Evolutionary conservation across 2,888 invertebrate species (phyloP), one percentile per base, ranked within the genome.

Genomic region (Drosophila yooni): DNA sequence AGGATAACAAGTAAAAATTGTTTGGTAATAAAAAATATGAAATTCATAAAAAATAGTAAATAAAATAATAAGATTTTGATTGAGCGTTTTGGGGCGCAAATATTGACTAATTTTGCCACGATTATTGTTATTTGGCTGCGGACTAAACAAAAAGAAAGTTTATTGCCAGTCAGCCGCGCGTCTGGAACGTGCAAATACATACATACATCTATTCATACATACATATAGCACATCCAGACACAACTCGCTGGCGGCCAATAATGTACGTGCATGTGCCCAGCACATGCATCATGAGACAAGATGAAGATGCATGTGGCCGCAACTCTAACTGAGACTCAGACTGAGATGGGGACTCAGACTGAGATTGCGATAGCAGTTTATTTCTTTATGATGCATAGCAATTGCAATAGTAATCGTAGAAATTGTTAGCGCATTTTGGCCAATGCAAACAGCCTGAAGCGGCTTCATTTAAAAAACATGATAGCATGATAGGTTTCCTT

Each of bases 101-200:
- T 91, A 91, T 91, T 91, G 84, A 89, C 91, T 91, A 91, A 91
- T 91, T 91, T 91, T 79, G 82, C 86, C 91, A 91, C 91, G 91
- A 89, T 88, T 88, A 89, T 89, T 89, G 90, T 86, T 88, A 86
- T 89, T 86, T 86, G 85, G 72, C 64, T 73, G 72, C 68, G 76
- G 82, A 76, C 48, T 50, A 43, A 57, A 40, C 62, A 61, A 65
- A 74, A 85, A 82, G 88, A 89, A 85, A 88, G 88, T 89, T 76
- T 67, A 40, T 15, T 52, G 58, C 34, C 63, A 58, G 50, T 13
- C 62, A 51, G 46, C 11, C 70, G 54, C 51, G 34, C 53, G 57
- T 27, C 61, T 46, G 67, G 62, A 60, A 74, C 79, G 74, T 77
- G 77, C 65, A 71, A 48, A 64, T 40, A 64, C 78, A 68, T 78